Evolutionary conservation across 2,888 invertebrate species (phyloP).

Genomic region (Smittia aterrima): DNA sequence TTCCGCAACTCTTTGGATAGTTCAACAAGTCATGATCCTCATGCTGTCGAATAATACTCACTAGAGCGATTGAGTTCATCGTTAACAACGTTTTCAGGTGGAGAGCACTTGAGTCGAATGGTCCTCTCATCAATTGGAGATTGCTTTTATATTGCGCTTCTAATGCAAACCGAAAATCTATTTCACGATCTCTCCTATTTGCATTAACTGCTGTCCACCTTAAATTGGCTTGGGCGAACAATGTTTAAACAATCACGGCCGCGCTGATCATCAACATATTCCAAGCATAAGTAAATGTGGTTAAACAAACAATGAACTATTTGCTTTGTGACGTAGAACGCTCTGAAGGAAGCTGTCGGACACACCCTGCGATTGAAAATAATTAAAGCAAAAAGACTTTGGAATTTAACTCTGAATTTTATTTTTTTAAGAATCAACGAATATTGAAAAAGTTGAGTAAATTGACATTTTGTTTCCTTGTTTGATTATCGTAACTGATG

Average conservation of each 20-base stretch:
- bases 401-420: no score
- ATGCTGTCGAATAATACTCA: neutral
- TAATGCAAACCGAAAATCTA: slow-evolving; percentile 22
- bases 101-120: slow-evolving; percentile 3
- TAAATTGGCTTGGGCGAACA: neutral
- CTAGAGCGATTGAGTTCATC: slow-evolving; percentile 19
- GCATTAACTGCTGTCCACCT: neutral
- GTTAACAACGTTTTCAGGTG: neutral
- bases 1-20: neutral
- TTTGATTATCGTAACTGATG: neutral
- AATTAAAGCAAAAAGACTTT: no score
- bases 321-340: neutral
- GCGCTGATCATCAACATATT: neutral
- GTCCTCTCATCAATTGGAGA: neutral
- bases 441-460: no score
- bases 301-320: neutral
- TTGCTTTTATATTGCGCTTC: slow-evolving; percentile 28
- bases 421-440: no score
- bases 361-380: no score
- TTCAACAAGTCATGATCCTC: neutral
- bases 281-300: neutral
- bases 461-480: neutral
- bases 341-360: no score
- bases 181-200: neutral
- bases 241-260: neutral